Percentiles rank a stretch among this genome's conserved stretches.
phyloP scores from a whole-genome alignment of 2,113 vertebrate species.

The Regulus satrapa region DNA sequence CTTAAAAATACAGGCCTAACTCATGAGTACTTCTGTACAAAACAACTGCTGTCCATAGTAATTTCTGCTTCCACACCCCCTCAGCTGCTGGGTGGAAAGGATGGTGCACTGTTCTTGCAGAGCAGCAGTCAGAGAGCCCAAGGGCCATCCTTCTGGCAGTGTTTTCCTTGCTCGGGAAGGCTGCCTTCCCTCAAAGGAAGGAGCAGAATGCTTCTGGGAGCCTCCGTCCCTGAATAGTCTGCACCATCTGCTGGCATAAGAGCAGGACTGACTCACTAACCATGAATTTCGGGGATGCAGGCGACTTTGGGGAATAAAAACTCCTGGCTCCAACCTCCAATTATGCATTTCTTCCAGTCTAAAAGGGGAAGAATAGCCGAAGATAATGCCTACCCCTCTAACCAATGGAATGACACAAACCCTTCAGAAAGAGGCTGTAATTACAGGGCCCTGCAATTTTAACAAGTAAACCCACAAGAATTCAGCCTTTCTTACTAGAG shows the following conservation, averaged over 20 bases:
- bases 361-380: slow-evolving; percentile 29
- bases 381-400: slow-evolving; percentile 26
- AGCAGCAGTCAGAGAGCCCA: neutral
- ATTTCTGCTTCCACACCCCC: neutral
- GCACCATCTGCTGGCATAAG: slow-evolving; percentile 60
- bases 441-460: neutral
- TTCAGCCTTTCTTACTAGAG: neutral
- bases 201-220: slow-evolving; percentile 42
- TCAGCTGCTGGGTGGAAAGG: neutral
- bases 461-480: slow-evolving; percentile 55
- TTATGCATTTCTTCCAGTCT: slow-evolving; percentile 35
- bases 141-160: slow-evolving; percentile 23
- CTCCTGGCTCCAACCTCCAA: slow-evolving; percentile 43
- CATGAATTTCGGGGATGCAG: slow-evolving; percentile 13
- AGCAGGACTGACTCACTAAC: slow-evolving; percentile 57
- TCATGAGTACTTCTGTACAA: neutral
- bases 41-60: neutral
- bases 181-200: slow-evolving; percentile 44
- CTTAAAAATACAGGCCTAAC: neutral
- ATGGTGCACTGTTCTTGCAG: neutral
- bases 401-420: neutral
- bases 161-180: neutral
- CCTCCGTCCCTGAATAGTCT: slow-evolving; percentile 57
- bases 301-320: slow-evolving; percentile 31
- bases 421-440: slow-evolving; percentile 31